Evolutionary conservation across 2,113 vertebrate genomes (phyloP).

Genomic region (Enhydra lutris): DNA sequence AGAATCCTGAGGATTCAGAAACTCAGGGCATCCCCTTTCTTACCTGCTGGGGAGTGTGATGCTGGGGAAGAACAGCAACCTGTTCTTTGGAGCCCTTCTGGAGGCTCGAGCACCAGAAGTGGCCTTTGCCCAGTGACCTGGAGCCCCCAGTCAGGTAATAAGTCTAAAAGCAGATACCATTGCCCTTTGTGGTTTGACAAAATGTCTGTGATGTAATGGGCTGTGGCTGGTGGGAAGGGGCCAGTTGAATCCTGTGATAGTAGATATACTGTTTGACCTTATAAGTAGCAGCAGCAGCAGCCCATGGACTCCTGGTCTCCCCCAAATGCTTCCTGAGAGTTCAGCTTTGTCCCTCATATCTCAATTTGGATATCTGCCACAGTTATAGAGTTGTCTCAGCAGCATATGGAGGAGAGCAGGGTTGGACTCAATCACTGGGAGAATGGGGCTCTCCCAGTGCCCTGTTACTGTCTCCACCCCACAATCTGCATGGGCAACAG

Average conservation of each 20-base stretch:
- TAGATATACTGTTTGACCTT: background rate
- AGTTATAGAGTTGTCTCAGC: background rate
- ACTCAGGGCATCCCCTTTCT: background rate
- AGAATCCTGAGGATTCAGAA: background rate
- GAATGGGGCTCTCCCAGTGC: background rate
- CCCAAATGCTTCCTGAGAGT: background rate
- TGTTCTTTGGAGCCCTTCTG: background rate
- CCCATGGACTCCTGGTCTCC: background rate
- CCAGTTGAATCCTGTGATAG: background rate
- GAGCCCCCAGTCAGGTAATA: background rate
- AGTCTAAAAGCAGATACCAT: background rate
- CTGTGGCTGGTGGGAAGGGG: background rate
- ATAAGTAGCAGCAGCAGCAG: background rate
- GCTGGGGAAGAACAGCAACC: background rate
- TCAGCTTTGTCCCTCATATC: background rate
- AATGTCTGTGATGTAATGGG: background rate
- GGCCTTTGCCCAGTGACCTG: background rate
- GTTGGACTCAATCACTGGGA: background rate
- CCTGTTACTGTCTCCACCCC: background rate
- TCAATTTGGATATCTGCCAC: background rate
- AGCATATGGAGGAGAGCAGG: background rate
- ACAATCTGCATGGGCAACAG: background rate
- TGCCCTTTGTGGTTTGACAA: background rate
- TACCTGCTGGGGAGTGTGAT: background rate
- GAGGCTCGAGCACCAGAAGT: background rate